A percentile compares a stretch with the other conserved stretches of the same genome.
These are phyloP conservation scores for Stenopsyche tienmushanensis DNA, from an alignment of 1,140 invertebrate genomes.

Conservation along the genomic window DNA sequence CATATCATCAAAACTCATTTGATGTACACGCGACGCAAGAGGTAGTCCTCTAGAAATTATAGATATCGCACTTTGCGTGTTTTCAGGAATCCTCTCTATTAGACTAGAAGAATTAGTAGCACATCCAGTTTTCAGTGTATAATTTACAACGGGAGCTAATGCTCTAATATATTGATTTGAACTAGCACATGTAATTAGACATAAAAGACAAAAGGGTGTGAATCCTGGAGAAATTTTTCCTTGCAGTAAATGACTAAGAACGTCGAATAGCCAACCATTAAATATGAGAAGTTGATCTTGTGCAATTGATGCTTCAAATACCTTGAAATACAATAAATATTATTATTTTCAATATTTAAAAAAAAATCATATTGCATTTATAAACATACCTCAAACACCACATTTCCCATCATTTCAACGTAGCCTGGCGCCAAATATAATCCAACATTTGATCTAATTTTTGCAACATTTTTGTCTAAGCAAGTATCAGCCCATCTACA, in stretches of 20 bases:
- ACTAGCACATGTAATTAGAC: conserved; percentile 49
- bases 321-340: conserved; percentile 44
- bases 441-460: conserved; percentile 44
- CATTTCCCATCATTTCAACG: conserved; percentile 46
- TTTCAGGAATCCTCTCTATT: neutral
- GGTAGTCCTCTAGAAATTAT: conserved; percentile 1
- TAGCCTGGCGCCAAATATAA: conserved; percentile 22
- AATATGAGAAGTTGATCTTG: conserved; percentile 52
- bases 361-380: neutral
- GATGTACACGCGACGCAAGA: neutral
- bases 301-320: conserved; percentile 51
- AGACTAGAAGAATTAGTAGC: neutral
- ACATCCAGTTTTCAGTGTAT: conserved; percentile 46
- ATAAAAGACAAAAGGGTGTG: conserved; percentile 47
- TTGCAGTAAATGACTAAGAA: conserved; percentile 48
- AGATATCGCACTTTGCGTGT: neutral
- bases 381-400: conserved; percentile 50
- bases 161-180: conserved; percentile 46
- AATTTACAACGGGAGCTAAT: conserved; percentile 43
- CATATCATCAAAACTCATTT: conserved; percentile 49
- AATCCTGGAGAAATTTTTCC: conserved; percentile 47
- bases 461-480: conserved; percentile 42
- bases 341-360: conserved; percentile 12
- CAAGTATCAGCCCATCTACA: conserved; percentile 47
- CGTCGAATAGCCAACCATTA: conserved; percentile 55